Base-by-base conservation (phyloP, 2,888 invertebrate genomes). In the Lochmaea crataegi region DNA sequence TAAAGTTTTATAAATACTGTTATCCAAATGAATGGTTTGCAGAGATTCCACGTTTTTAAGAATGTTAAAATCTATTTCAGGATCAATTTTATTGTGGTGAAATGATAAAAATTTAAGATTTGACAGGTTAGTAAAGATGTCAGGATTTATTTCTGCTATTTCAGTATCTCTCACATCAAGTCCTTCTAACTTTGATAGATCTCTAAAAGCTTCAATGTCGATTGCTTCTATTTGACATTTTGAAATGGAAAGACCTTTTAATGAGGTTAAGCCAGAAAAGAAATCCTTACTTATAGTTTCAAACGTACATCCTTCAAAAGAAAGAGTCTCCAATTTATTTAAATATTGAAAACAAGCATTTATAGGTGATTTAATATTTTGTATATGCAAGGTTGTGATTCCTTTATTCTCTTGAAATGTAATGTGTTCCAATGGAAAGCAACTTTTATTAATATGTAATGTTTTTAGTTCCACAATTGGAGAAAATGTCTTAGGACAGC, bases 91-190 rank as follows among this genome's bases (percentile, higher is more conserved):
- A 22, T 69, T 69, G 48, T 69, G 56, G 16, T 69, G 69, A 22
- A 69, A 63, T 56, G 69, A 69, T 41, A 69, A 22, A 42, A 69
- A 69, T 56, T 53, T 69, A 9, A 69, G 18, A n/a, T 69, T 69
- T 16, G 18, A 10, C 18, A 69, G 18, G 16, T 69, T 63, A 11
- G 4, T 18, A 41, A 69, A 53, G 42, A 38, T 22, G 18, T 63
- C 45, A 41, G 51, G 60, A 48, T 42, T 56, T 41, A 69, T 26
- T 41, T 63, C 69, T 7, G 61, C n/a, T 63, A 69, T 69, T 51
- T 63, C 63, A 63, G 32, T 41, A 56, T 69, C 69, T 69, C 69
- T 69, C 41, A 69, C 56, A 60, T 69, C 51, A 12, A 69, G 38
- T 12, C 42, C 69, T 56, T 69, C 53, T 42, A 69, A 38, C 12